These are phyloP conservation scores for Mugil cephalus DNA, from an alignment of 2,113 vertebrate genomes.

Conservation along the genomic window DNA sequence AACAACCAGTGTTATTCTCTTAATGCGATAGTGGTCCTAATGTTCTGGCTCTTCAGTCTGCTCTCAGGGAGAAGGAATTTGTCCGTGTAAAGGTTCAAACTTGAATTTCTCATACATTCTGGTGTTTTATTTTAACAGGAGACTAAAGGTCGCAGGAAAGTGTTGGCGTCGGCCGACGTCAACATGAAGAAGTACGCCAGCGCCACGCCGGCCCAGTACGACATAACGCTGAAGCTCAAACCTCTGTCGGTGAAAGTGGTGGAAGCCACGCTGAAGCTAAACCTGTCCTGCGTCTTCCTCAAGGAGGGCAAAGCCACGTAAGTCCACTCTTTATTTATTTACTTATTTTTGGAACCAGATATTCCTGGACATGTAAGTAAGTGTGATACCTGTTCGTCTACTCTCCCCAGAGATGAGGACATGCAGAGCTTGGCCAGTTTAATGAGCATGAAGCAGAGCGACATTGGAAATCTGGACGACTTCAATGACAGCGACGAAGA, in stretches of 20 bases:
- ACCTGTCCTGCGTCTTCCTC: constrained; percentile 88
- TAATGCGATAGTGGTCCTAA: accelerated
- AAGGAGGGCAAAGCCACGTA: constrained; percentile 94
- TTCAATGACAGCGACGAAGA: constrained; percentile 93
- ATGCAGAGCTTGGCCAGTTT: constrained; percentile 95
- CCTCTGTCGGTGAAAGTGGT: constrained; percentile 91
- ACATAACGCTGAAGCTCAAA: constrained; percentile 86
- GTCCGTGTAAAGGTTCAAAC: neutral
- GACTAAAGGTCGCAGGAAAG: constrained; percentile 88
- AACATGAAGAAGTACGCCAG: constrained; percentile 89
- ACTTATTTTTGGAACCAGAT: no score
- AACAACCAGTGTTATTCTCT: no score
- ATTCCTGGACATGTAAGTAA: no score
- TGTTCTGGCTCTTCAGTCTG: neutral
- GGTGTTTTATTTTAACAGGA: constrained; percentile 83
- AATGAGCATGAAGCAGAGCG: constrained; percentile 90
- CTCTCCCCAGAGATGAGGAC: constrained; percentile 88
- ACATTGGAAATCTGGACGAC: constrained; percentile 91
- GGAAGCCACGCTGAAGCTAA: constrained; percentile 88
- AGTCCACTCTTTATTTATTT: constrained; percentile 63
- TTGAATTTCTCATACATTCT: neutral
- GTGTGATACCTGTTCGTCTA: neutral
- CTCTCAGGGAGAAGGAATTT: neutral
- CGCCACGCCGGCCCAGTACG: constrained; percentile 81
- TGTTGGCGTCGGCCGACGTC: constrained; percentile 87